Evolutionary conservation across 2,797 vertebrate species (phyloP), one percentile per base, ranked within the genome.

Genomic region (Pipistrellus pygmaeus): DNA sequence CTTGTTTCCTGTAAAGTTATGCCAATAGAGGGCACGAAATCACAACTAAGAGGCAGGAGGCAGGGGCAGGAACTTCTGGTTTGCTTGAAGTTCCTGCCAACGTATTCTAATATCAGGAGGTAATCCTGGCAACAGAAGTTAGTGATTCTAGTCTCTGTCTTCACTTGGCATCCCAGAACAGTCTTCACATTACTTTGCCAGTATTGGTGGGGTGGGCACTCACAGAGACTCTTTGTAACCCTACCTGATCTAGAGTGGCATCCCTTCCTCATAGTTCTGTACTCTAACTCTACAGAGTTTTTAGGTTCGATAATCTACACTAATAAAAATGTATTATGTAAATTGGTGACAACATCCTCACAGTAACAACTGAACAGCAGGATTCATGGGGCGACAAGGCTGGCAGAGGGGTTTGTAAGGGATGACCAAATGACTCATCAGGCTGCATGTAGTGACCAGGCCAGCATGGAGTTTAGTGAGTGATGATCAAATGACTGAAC

Each of bases 201-300:
- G 8, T 41, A 20, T 23, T 12, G 7, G 18, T 21, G 32, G 11
- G 6, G 10, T 8, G 62, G 18, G 8, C 12, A 4, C 64, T 46
- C 32, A 9, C 64, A 53, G 2, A 87, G 32, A 38, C 1, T 2
- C 17, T 13, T 83, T 32, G 6, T 30, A 69, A n/a, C 6, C 2
- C 25, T 27, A 12, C 0, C 0, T 71, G 62, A 53, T 41, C 2
- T 48, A 62, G 32, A 62, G 2, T n/a, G 6, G 5, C 8, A 35
- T 2, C 4, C 44, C 1, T 62, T 86, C 10, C 71, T 55, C 32
- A 7, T 17, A 87, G 38, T 9, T 77, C 30, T 77, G 9, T 5
- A 30, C 2, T 27, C 27, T 25, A 60, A 0, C 8, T 66, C 55
- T 64, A 6, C 2, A 41, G 64, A 51, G 23, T 69, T 75, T 55